A percentile compares a stretch with the other conserved stretches of the same genome.
phyloP scores from a whole-genome alignment of 2,797 vertebrate genomes.

The Melanotaenia trifasciata region DNA sequence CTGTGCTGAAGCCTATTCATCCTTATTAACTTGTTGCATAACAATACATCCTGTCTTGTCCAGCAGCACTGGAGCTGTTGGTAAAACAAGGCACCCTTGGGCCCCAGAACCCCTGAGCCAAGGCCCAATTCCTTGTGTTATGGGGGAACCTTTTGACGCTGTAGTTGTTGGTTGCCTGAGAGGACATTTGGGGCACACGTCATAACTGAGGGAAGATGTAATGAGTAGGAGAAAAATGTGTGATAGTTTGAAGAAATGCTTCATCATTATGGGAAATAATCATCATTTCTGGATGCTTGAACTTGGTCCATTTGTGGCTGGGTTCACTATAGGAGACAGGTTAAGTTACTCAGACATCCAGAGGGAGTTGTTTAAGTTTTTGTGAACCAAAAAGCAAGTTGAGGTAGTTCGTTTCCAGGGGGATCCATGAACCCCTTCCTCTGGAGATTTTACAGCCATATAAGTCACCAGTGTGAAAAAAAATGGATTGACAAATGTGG shows the following conservation, averaged over 20 bases:
- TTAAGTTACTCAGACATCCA: neutral
- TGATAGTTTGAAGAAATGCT: constrained; percentile 7
- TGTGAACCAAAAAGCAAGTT: too few relatives aligned
- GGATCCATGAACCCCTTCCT: too few relatives aligned
- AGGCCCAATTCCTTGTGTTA: constrained; percentile 55
- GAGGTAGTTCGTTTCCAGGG: too few relatives aligned
- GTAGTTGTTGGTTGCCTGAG: constrained; percentile 35
- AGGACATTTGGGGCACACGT: constrained; percentile 62
- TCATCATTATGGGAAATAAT: constrained; percentile 1
- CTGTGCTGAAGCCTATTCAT: constrained; percentile 71
- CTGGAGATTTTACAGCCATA: too few relatives aligned
- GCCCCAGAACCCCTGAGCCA: constrained; percentile 54
- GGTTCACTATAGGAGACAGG: neutral
- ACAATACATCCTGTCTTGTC: constrained; percentile 76
- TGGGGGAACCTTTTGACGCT: constrained; percentile 41
- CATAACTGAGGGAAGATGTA: constrained; percentile 33
- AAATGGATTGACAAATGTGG: too few relatives aligned
- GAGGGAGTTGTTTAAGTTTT: neutral
- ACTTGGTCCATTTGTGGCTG: neutral
- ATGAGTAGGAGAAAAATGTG: constrained; percentile 20
- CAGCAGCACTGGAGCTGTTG: constrained; percentile 68
- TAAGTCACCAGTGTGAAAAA: too few relatives aligned
- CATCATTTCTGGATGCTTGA: neutral
- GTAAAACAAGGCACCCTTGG: constrained; percentile 78
- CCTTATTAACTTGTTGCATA: constrained; percentile 78